Evolutionary conservation across 2,113 vertebrate species (phyloP), one percentile per base, ranked within the genome.

Genomic region (Haplochromis burtoni): DNA sequence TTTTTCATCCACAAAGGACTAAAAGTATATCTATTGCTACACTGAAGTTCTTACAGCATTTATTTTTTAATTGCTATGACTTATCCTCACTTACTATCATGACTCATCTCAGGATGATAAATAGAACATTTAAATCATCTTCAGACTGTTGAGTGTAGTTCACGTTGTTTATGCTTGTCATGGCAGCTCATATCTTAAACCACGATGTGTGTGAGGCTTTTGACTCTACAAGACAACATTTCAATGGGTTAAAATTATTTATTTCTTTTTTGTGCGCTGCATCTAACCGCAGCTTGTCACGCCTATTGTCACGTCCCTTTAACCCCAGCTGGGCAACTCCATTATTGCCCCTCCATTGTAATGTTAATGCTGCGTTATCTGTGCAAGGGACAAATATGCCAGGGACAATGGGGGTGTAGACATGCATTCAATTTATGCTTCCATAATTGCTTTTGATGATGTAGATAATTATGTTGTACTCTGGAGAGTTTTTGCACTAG

Each of bases 331-430:
- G 94, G 92, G 84, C 90, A 89, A 86, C 89, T 92, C 94, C 87
- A 94, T 96, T 96, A 94, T 95, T 94, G 90, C 71, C 81, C 57
- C 84, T 86, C 94, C 83, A 95, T 96, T 96, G 92, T 96, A 51
- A 96, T 96, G 96, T 73, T 95, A 96, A 96, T 96, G 89, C 83
- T 61, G 87, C 88, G 93, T 93, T 96, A 95, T 96, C 95, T 93
- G 92, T 87, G 94, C 88, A 79, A 63, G 87, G 92, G 94, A 95
- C 93, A 94, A 96, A 95, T 94, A 94, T 91, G 92, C 91, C 42
- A 14, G 85, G 94, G 92, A 95, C 94, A 95, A 96, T 93, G 88
- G 92, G 93, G 90, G 87, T 88, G 91, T 91, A 87, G 93, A 94
- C 93, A 93, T 88, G 91, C 92, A 93, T 94, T 95, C 94, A 93